Evolutionary conservation across 2,888 invertebrate species (phyloP), one percentile per base, ranked within the genome.

Genomic region (Mystacides longicornis): DNA sequence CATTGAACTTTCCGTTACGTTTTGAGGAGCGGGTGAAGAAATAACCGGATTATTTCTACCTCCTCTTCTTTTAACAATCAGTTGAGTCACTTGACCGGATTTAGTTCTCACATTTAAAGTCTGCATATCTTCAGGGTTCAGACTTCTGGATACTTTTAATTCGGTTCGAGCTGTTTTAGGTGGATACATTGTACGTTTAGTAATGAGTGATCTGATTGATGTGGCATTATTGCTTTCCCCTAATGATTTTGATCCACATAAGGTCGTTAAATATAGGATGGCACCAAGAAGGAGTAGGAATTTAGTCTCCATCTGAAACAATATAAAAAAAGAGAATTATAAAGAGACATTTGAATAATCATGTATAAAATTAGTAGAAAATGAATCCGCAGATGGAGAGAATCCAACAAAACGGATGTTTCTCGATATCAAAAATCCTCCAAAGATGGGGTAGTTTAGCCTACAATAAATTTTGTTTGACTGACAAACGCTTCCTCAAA

Each of bases 101-200:
- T 83, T 83, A 0, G 89, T 87, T 64, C 85, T 80, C 0, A 91
- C 87, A 65, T 84, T 86, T 43, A 90, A 71, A 31, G 89, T 87
- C 66, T 88, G 86, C 48, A 86, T 88, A 60, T 86, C 82, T 21
- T 85, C 84, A 1, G 89, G 89, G 68, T 87, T 82, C 16, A 90
- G 75, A 67, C 87, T 88, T 59, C 89, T 77, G 1, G 87, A 83
- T 19, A 89, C 87, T 67, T 88, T 86, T 45, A 89, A 73, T 67
- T 87, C 85, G 1, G 89, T 87, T 57, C 88, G 77, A 20, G 87
- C 81, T 45, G 85, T 77, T 54, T 83, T 74, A n/a, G 54, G 54
- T 27, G 42, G 54, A 18, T 27, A 20, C 9, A 31, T 37, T 20
- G 49, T 42, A 2, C 54, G 42, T 31, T 42, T 23, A 55, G 75